These are phyloP conservation scores for Scrobipalpa costella DNA, from an alignment of 2,888 invertebrate species.

Conservation along the genomic window DNA sequence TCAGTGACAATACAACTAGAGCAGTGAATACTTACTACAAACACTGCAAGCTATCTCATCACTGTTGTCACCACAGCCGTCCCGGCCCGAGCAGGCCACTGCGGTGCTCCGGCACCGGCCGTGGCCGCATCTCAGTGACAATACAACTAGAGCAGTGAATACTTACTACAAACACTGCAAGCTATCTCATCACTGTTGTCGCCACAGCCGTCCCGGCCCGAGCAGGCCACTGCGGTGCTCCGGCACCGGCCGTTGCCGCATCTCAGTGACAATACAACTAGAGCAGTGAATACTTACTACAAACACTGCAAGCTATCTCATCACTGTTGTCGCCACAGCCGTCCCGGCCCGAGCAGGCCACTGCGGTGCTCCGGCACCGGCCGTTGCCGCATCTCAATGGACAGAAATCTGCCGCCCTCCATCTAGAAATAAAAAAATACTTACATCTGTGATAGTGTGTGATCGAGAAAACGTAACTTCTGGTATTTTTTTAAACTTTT, in stretches of 20 bases:
- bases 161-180: no score
- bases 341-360: slow-evolving; percentile 93
- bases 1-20: slow-evolving; percentile 74
- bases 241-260: no score
- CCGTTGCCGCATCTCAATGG: slow-evolving; percentile 94
- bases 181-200: no score
- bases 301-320: slow-evolving; percentile 91
- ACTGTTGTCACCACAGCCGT: slow-evolving; percentile 95
- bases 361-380: slow-evolving; percentile 92
- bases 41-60: slow-evolving; percentile 92
- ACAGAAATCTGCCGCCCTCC: slow-evolving; percentile 84
- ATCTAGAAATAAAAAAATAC: slow-evolving; percentile 45
- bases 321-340: slow-evolving; percentile 96
- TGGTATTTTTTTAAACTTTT: no score
- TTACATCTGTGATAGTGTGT: background rate
- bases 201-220: no score
- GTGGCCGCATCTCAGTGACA: no score
- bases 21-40: slow-evolving; percentile 86
- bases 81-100: slow-evolving; percentile 93
- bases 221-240: no score
- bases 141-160: no score
- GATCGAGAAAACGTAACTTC: no score
- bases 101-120: slow-evolving; percentile 94
- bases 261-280: no score
- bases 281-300: slow-evolving; percentile 84